Base-by-base conservation (phyloP, 1,140 invertebrate species). In the Reticulitermes speratus region DNA sequence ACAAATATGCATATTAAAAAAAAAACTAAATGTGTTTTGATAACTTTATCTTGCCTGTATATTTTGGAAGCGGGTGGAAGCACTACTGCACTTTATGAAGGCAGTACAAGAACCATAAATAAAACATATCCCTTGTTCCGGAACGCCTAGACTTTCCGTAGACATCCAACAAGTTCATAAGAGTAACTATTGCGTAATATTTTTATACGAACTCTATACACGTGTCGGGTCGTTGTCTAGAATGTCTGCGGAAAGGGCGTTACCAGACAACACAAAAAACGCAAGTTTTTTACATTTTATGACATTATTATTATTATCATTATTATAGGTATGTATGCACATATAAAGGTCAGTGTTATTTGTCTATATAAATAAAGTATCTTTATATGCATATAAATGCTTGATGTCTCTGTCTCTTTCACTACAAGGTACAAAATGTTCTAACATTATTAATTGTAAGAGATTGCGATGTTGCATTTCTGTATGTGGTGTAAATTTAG, bases 141-240 rank as follows among this genome's bases (percentile, higher is more conserved):
- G 84, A 6, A 48, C 84, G 84, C 86, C 69, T 85, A 52, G 65
- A 87, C 86, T 87, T 85, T 84, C 86, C 86, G 86, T 85, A 87
- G 86, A 81, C 86, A 87, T 87, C 55, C 69, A 75, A 23, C 45
- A 82, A 75, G 65, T 48, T 55, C 48, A 84, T 84, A 52, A 52
- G 59, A 59, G 30, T 65, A 52, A 83, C 25, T 38, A 86, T n/a
- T 55, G 82, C 82, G 44, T 48, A 75, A 87, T 87, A 87, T 87
- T 87, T 87, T 87, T 87, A 38, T 85, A 85, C 32, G 48, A 59
- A 85, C 25, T 82, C 75, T 86, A 86, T 84, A 82, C 83, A 86
- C 45, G 86, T 87, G 86, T 87, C 86, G 81, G 82, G 86, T 87
- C 86, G 86, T 87, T 87, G 75, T 87, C 86, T 85, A 87, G 86